Percentiles rank a stretch among this genome's conserved stretches.
These are phyloP conservation scores for Archips xylosteana DNA, from an alignment of 2,888 invertebrate species.

Conservation along the genomic window DNA sequence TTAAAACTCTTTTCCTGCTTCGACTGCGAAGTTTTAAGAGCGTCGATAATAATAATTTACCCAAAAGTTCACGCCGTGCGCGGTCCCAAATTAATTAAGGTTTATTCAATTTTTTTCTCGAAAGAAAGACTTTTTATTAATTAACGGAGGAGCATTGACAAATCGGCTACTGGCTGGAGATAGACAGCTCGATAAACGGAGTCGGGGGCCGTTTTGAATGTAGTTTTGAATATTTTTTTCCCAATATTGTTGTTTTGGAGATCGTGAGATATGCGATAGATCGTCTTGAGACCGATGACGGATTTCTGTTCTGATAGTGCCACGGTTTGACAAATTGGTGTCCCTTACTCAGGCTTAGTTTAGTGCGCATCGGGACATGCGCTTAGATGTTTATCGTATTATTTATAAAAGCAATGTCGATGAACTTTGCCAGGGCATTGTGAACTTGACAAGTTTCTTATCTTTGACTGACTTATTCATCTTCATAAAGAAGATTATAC, in stretches of 20 bases:
- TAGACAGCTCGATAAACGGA: slow-evolving; percentile 75
- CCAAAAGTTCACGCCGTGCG: slow-evolving; percentile 62
- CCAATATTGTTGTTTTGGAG: slow-evolving; percentile 62
- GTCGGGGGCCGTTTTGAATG: slow-evolving; percentile 53
- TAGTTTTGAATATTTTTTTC: slow-evolving; percentile 43
- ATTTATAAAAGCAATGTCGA: slow-evolving; percentile 40
- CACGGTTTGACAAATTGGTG: slow-evolving; percentile 81
- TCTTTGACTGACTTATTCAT: background rate
- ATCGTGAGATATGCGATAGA: slow-evolving; percentile 79
- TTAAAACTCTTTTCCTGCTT: slow-evolving; percentile 52
- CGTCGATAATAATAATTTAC: slow-evolving; percentile 74
- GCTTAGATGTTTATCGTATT: slow-evolving; percentile 55
- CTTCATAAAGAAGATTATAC: background rate
- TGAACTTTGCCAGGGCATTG: slow-evolving; percentile 26
- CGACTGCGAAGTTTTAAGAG: slow-evolving; percentile 63
- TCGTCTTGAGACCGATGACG: slow-evolving; percentile 75
- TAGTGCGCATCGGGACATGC: slow-evolving; percentile 62
- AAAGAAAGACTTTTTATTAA: slow-evolving; percentile 77
- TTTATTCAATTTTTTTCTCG: slow-evolving; percentile 73
- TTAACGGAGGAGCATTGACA: slow-evolving; percentile 82
- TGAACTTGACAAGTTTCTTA: slow-evolving; percentile 21
- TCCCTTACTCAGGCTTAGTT: slow-evolving; percentile 74
- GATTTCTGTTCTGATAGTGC: slow-evolving; percentile 76
- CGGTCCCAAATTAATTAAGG: slow-evolving; percentile 78
- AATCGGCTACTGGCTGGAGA: slow-evolving; percentile 80